Base-by-base conservation (phyloP, 2,888 invertebrate genomes). In the Diachrysia chrysitis region DNA sequence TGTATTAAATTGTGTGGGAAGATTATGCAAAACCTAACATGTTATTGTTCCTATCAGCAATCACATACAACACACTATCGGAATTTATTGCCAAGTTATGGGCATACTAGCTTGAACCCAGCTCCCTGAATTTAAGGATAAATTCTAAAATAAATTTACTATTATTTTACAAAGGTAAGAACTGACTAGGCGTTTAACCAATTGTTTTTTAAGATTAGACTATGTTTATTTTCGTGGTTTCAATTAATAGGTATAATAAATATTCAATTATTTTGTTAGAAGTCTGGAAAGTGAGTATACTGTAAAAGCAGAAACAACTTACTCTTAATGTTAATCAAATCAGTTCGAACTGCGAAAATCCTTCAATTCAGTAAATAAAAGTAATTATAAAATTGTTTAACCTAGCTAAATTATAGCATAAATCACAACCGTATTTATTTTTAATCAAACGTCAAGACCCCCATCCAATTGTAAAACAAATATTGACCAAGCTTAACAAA, bases 11-110 rank as follows among this genome's bases (percentile, higher is more conserved):
- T 29, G 19, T 54, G 78, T 74, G 63, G 69, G 71, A 57, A 58
- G 62, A 48, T 68, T 69, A 78, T 75, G 70, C 75, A 63, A 78
- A 75, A 25, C 60, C 46, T 57, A 55, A 59, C 77, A 67, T 16
- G 63, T 72, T 48, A 0, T 48, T 64, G 35, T 32, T 71, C 12
- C 42, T 75, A 75, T 75, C 74, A 51, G 56, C 46, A 51, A 75
- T 77, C 77, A 53, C n/a, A 53, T 53, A 56, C 35, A 60, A 19
- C 19, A 65, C 42, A 51, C 37, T 48, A 42, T 64, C 29, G 35
- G 32, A 56, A 61, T 63, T 53, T 74, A 74, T 76, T 35, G 48
- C 53, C 37, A 42, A 35, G 35, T 46, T 58, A 58, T 48, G 23
- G 63, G 25, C 12, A 25, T 61, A 21, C 48, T 51, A 10, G 48